Evolutionary conservation across 2,113 vertebrate genomes (phyloP).

Genomic region (Lepus timidus): DNA sequence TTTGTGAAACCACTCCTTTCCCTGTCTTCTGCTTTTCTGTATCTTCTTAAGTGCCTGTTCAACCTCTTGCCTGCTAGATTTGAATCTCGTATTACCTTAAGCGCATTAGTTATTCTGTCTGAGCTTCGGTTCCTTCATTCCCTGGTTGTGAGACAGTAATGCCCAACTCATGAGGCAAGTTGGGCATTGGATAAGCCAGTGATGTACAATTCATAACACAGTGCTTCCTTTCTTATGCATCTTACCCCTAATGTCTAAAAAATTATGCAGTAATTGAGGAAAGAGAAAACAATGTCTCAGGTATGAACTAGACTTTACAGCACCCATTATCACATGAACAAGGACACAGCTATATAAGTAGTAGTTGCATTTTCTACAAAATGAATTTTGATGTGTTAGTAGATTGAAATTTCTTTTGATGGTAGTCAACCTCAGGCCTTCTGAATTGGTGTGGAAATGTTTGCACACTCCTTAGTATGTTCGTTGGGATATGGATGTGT

Average conservation of each 20-base stretch:
- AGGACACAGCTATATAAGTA: background rate
- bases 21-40: background rate
- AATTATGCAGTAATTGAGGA: background rate
- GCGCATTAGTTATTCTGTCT: background rate
- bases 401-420: background rate
- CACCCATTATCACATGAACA: background rate
- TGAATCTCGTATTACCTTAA: background rate
- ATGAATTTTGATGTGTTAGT: background rate
- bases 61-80: background rate
- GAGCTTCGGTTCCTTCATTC: background rate
- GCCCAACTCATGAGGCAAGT: background rate
- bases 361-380: background rate
- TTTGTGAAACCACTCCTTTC: background rate
- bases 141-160: background rate
- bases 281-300: background rate
- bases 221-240: background rate
- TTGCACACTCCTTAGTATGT: background rate
- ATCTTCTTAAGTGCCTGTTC: background rate
- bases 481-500: background rate
- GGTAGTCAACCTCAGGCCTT: background rate
- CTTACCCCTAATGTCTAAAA: background rate
- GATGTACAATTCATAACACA: background rate
- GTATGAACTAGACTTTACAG: background rate
- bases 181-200: background rate
- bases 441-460: background rate